These are phyloP conservation scores for Hemaris fuciformis DNA, from an alignment of 2,888 invertebrate genomes.

Conservation along the genomic window DNA sequence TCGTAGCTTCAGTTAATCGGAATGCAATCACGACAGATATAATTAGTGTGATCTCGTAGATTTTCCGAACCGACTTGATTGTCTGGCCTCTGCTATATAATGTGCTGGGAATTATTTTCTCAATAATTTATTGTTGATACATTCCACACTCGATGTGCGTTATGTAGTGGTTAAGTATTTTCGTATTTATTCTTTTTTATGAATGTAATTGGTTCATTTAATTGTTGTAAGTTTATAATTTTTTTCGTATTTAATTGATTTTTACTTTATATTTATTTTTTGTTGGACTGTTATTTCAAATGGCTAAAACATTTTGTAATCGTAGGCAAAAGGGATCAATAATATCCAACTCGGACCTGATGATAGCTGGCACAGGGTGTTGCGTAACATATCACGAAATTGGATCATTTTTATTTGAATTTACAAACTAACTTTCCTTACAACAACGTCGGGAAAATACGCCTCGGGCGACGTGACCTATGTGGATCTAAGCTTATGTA, in stretches of 20 bases:
- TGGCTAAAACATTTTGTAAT: slow-evolving; percentile 32
- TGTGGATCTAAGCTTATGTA: not conserved
- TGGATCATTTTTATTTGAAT: slow-evolving; percentile 14
- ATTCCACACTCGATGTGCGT: slow-evolving; percentile 49
- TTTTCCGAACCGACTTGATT: not conserved
- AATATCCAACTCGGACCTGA: slow-evolving; percentile 57
- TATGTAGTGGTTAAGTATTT: slow-evolving; percentile 19
- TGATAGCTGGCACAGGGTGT: slow-evolving; percentile 67
- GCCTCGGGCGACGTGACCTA: not conserved
- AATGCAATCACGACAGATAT: not conserved
- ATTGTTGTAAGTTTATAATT: not conserved
- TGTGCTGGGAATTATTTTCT: slow-evolving; percentile 43
- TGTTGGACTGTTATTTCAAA: not conserved
- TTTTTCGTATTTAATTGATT: not conserved
- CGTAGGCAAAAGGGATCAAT: slow-evolving; percentile 62
- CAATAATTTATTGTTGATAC: slow-evolving; percentile 40
- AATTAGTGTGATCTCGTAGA: not conserved
- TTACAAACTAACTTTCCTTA: not conserved
- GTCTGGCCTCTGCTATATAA: not conserved
- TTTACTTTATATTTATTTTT: not conserved
- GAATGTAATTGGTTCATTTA: not conserved
- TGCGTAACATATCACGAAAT: slow-evolving; percentile 68
- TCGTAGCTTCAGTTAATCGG: not conserved
- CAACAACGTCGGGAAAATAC: not conserved
- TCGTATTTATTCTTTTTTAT: not conserved